These are phyloP conservation scores for Camponotus fellah DNA, from an alignment of 2,888 invertebrate species.

Conservation along the genomic window DNA sequence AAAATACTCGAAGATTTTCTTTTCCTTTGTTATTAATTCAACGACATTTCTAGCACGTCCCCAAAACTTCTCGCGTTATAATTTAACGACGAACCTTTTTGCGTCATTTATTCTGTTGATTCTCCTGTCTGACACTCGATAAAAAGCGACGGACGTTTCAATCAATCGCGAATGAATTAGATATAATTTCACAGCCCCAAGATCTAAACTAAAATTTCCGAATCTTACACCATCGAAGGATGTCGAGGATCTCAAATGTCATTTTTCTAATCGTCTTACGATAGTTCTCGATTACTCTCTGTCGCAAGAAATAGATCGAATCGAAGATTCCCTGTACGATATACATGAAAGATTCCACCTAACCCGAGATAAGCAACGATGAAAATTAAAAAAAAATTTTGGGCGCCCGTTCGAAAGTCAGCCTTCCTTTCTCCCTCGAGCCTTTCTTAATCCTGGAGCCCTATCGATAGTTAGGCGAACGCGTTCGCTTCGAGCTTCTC, in stretches of 20 bases:
- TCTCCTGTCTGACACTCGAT: neutral
- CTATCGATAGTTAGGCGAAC: conserved; percentile 23
- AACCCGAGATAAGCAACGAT: neutral
- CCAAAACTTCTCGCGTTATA: conserved; percentile 21
- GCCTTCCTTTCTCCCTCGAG: conserved; percentile 46
- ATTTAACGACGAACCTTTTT: neutral
- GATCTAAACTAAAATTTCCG: neutral
- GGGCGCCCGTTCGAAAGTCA: conserved; percentile 27
- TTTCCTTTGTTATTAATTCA: neutral
- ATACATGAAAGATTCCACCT: neutral
- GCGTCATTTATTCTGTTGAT: conserved; percentile 22
- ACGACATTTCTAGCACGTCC: conserved; percentile 3
- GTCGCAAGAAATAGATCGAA: neutral
- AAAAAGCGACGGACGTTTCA: neutral
- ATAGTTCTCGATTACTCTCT: neutral
- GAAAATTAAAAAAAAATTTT: neutral
- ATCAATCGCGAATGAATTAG: neutral
- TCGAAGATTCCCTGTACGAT: neutral
- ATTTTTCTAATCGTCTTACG: neutral
- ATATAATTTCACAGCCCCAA: neutral
- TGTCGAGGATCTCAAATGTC: neutral
- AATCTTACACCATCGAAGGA: neutral
- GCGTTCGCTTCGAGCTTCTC: conserved; percentile 29
- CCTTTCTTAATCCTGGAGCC: neutral
- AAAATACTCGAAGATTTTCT: conserved; percentile 19